Evolutionary conservation across 2,888 invertebrate genomes (phyloP).

Genomic region (Autographa pulchrina): DNA sequence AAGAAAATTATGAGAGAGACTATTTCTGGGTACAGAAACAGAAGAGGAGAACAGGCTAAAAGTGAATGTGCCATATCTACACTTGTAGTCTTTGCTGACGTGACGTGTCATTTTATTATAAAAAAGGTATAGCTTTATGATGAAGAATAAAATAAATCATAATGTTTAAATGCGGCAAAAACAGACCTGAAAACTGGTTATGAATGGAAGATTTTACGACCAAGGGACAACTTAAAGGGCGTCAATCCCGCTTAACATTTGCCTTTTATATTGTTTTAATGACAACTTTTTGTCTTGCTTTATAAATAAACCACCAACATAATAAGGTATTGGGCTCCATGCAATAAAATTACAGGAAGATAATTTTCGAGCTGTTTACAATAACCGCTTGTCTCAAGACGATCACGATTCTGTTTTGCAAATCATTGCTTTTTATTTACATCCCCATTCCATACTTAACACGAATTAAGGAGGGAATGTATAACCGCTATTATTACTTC

Average conservation of each 20-base stretch:
- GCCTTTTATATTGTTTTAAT: neutral
- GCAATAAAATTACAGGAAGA: neutral
- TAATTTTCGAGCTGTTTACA: neutral
- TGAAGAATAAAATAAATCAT: neutral
- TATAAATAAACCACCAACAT: neutral
- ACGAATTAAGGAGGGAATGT: neutral
- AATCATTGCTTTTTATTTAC: conserved; percentile 7
- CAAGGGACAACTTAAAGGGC: neutral
- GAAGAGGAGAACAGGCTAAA: neutral
- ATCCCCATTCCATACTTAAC: conserved; percentile 18
- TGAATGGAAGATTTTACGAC: neutral
- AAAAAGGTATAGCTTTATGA: neutral
- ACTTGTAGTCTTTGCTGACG: neutral
- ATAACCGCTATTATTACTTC: conserved; percentile 4
- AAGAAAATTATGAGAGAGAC: too few relatives aligned
- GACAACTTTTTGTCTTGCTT: neutral
- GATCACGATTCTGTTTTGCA: neutral
- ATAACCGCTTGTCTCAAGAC: neutral
- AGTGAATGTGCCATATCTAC: too few relatives aligned
- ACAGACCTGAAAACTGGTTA: conserved; percentile 2
- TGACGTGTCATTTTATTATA: neutral
- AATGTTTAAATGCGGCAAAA: neutral
- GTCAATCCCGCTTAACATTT: neutral
- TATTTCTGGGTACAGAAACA: neutral
- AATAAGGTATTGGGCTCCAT: neutral